Percentiles rank a stretch among this genome's conserved stretches.
These are phyloP conservation scores for Ifrita kowaldi DNA, from an alignment of 2,113 vertebrate species.

Conservation along the genomic window DNA sequence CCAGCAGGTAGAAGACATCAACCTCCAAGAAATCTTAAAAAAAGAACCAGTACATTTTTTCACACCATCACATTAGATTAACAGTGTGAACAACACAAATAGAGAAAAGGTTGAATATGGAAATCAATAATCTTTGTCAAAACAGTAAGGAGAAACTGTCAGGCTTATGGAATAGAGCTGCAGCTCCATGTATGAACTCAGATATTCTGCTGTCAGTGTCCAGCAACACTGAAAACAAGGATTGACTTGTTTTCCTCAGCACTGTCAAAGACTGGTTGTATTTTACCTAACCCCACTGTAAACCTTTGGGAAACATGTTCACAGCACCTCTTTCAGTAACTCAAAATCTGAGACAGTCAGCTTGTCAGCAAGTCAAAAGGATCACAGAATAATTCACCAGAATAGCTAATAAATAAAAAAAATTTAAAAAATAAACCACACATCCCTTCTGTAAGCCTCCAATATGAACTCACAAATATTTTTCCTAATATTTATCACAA, in stretches of 20 bases:
- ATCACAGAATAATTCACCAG: neutral
- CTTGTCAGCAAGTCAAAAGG: neutral
- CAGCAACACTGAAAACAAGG: neutral
- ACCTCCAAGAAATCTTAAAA: neutral
- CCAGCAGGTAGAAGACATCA: neutral
- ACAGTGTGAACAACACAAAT: neutral
- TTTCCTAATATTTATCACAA: neutral
- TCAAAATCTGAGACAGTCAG: neutral
- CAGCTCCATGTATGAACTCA: neutral
- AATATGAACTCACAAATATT: neutral
- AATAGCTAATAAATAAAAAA: neutral
- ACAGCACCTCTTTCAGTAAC: neutral
- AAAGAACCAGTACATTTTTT: neutral
- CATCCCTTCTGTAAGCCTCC: neutral
- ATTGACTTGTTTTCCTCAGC: neutral
- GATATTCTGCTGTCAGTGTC: neutral
- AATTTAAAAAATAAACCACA: neutral
- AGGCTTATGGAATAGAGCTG: neutral
- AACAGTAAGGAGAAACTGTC: neutral
- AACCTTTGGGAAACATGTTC: neutral
- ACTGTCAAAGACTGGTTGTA: neutral
- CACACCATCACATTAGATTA: neutral
- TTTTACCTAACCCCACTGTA: neutral
- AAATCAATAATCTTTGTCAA: slow-evolving; percentile 1
- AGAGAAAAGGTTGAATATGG: neutral